Evolutionary conservation across 2,888 invertebrate species (phyloP).

Genomic region (Dinocampus coccinellae): DNA sequence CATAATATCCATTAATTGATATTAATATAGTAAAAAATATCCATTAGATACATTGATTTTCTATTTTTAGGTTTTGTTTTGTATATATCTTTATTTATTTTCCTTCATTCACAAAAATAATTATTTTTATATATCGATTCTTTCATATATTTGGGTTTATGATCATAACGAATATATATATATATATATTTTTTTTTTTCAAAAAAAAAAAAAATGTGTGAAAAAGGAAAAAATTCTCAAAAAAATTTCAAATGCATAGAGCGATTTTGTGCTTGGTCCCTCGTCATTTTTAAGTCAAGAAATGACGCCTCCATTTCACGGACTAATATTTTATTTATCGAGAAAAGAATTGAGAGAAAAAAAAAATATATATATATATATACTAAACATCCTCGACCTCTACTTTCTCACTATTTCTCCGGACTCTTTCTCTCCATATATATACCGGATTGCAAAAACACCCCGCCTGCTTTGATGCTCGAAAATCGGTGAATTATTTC

Average conservation of each 20-base stretch:
- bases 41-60: no score
- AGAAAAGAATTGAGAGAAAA: slow-evolving; percentile 12
- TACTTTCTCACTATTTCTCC: background rate
- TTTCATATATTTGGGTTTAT: no score
- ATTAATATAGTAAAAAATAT: no score
- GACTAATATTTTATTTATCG: slow-evolving; percentile 33
- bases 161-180: no score
- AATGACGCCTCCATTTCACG: slow-evolving; percentile 18
- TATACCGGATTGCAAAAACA: background rate
- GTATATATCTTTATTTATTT: no score
- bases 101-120: no score
- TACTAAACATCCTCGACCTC: slow-evolving; percentile 1
- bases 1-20: no score
- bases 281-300: slow-evolving; percentile 9
- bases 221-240: background rate
- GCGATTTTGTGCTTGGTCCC: background rate
- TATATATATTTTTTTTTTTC: slow-evolving; percentile 7
- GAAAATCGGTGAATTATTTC: slow-evolving; percentile 36
- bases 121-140: no score
- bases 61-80: no score
- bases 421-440: background rate
- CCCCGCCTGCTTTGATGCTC: slow-evolving; percentile 1
- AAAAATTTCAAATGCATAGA: background rate
- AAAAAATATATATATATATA: no score
- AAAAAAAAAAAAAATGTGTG: no score